Base-by-base conservation (phyloP, 2,113 vertebrate species). In the Martes martes region DNA sequence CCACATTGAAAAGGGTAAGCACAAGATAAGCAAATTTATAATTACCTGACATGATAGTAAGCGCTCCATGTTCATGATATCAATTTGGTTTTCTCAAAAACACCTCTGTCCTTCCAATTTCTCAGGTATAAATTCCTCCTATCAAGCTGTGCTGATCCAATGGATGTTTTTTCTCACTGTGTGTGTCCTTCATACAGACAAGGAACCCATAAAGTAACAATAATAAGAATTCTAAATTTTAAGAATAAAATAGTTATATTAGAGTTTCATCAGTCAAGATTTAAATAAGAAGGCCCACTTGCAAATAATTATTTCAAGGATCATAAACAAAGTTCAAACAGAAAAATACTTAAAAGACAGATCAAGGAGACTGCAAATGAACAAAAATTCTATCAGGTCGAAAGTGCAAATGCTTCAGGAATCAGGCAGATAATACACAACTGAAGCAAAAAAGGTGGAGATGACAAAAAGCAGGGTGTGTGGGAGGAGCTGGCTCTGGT, bases 201-300 rank as follows among this genome's bases (percentile, higher is more conserved):
- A 79, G 36, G 4, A 87, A 39, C 0, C 16, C 33, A 83, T 55
- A 82, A 73, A 39, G 63, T 67, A 57, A 26, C 7, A 89, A 52
- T 33, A 89, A 9, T 31, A 36, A 59, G 11, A 80, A 26, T 61
- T 74, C 18, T 15, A 33, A 90, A 76, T 87, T 24, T 63, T 91
- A 78, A 91, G 15, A 83, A 57, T 84, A 89, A 89, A 73, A 50
- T 18, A 63, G 2, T 47, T 36, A 33, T 57, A 9, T 78, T 91
- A 19, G 36, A 28, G 59, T 94, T 82, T 67, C 10, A 94, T 88
- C 47, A 96, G 8, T 84, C 94, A 88, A 59, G 1, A 79, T 84
- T 88, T 93, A 78, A 95, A 91, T 87, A 61, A 59, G 26, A 80
- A 96, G 15, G 47, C 67, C 39, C 39, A 71, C 26, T 26, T 87